A percentile compares a stretch with the other conserved stretches of the same genome.
Evolutionary conservation across 37 sponge, comb jelly and placozoan genomes (phyloP).

Genomic region (Haliclona indistincta): DNA sequence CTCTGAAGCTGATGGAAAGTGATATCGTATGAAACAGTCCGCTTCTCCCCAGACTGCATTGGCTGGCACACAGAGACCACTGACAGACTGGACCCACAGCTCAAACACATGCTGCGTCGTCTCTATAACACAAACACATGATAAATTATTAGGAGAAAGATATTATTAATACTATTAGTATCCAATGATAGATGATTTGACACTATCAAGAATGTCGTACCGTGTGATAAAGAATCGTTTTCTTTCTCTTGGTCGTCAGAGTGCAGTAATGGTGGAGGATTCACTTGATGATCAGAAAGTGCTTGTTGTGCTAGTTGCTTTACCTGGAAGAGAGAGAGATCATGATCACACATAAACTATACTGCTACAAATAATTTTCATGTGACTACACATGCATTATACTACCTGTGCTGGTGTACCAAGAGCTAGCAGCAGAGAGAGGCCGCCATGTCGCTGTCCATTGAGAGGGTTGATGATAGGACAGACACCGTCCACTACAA

Average conservation of each 20-base stretch:
- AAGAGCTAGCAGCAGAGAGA: conserved; percentile 64
- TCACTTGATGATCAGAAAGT: neutral
- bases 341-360: neutral
- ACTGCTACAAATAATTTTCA: neutral
- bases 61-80: conserved; percentile 18
- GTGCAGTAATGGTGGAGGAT: too few relatives aligned
- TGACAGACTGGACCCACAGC: conserved; percentile 46
- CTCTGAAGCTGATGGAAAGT: conserved; percentile 51
- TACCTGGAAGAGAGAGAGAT: neutral
- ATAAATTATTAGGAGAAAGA: neutral
- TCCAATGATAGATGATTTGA: neutral
- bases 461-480: conserved; percentile 78
- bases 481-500: conserved; percentile 76
- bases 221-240: too few relatives aligned
- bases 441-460: conserved; percentile 47
- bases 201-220: too few relatives aligned
- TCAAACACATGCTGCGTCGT: conserved; percentile 43
- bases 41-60: conserved; percentile 84
- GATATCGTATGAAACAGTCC: conserved; percentile 88
- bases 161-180: neutral
- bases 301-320: neutral
- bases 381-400: too few relatives aligned
- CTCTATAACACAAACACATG: too few relatives aligned
- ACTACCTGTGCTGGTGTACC: conserved; percentile 72
- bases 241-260: too few relatives aligned